Evolutionary conservation across 2,888 invertebrate species (phyloP), one percentile per base, ranked within the genome.

Genomic region (Tanytarsus gracilentus): DNA sequence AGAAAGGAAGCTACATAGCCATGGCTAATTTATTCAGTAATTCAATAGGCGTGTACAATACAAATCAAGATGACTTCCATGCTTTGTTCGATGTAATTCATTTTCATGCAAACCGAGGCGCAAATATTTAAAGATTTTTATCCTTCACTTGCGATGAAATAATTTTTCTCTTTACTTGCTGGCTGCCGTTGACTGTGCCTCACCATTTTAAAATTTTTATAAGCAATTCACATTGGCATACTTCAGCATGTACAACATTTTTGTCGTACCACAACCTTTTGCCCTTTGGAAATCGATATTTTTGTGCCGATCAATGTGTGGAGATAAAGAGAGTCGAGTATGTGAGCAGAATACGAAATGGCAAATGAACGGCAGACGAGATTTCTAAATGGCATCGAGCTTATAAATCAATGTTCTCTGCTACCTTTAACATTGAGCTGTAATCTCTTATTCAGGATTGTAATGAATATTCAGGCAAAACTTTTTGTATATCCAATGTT

Each of bases 361-460:
- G 11, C 3, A 33, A 2, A 14, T 5, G 25, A 21, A n/a, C 49
- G 27, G 50, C 50, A 50, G 26, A 33, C 33, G 33, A 50, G 26
- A 23, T 50, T 23, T 7, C 30, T 30, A 29, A 52, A 52, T 52
- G 52, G 30, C 33, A 52, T 14, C 21, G 30, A 23, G 30, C 52
- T 52, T 52, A 52, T 52, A 52, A 52, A 52, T 52, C 52, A 52
- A 29, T 52, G 52, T 29, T 49, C 30, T 16, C n/a, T 50, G 11
- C 52, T 52, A 52, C 52, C 52, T 52, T 52, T 52, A 52, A 16
- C 14, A 40, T 18, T 11, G 18, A 30, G n/a, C n/a, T 29, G n/a
- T 52, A 52, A 51, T 51, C 51, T 26, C 27, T 18, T 11, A 16
- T 18, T 16, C 21, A 3, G 11, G 27, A 50, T n/a, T 52, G 18